Base-by-base conservation (phyloP, 2,888 invertebrate species). In the Tipula confusa region DNA sequence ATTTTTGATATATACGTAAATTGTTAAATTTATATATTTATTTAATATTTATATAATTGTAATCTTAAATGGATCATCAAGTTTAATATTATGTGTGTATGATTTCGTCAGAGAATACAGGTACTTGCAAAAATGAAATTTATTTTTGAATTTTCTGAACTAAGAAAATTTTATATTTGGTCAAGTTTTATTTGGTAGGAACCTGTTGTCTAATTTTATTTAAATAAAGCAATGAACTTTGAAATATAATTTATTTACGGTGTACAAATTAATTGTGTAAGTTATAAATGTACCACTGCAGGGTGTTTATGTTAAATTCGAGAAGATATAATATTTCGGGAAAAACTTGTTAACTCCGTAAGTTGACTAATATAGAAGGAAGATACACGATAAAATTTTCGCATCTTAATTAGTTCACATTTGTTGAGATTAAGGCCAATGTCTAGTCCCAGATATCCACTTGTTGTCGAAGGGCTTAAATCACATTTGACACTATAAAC, bases 31-130 rank as follows among this genome's bases (percentile, higher is more conserved):
- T 43, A n/a, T n/a, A n/a, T n/a, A n/a, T n/a, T n/a, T n/a, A n/a
- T n/a, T n/a, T n/a, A n/a, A n/a, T n/a, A n/a, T 43, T n/a, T 43
- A 15, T 43, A 15, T 43, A 43, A 43, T 64, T 64, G 18, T 64
- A 64, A 64, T 64, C 64, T 64, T 64, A 64, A 64, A 18, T 64
- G 64, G 64, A 64, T 64, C 64, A 64, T 64, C 64, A 64, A 64
- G 64, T 64, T 64, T 64, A 9, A 64, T 64, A 64, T 64, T 15
- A 43, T 43, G 15, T 15, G 15, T 43, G 15, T 43, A 7, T 43
- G 43, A n/a, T 43, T 43, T 43, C 43, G 64, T 64, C 64, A 64
- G 24, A n/a, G n/a, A n/a, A n/a, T 64, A 64, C 24, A 24, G 24
- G 24, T 64, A 2, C 3, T 24, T 64, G 11, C 64, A 64, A 15